Percentiles rank a stretch among this genome's conserved stretches.
Evolutionary conservation across 1,140 invertebrate species (phyloP).

Genomic region (Glomeris maerens): DNA sequence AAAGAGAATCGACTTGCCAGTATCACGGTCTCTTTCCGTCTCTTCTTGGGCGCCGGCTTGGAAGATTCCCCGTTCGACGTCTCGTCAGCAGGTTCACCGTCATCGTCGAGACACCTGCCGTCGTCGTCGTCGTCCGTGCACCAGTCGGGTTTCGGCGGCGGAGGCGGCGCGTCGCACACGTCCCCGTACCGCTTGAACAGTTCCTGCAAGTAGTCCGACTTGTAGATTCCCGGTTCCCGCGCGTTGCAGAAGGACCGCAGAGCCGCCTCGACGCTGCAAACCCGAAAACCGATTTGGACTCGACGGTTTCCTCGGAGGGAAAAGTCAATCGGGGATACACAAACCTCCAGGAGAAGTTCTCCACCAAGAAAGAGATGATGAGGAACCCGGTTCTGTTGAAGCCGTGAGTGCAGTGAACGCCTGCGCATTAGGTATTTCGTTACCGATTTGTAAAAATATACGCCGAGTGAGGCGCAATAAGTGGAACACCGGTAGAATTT

Average conservation of each 20-base stretch:
- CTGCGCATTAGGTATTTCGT: conserved; percentile 24
- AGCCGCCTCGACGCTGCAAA: conserved; percentile 64
- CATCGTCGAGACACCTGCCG: conserved; percentile 15
- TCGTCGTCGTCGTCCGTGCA: conserved; percentile 39
- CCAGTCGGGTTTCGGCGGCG: conserved; percentile 72
- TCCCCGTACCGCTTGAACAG: conserved; percentile 58
- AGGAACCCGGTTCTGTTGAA: conserved; percentile 96
- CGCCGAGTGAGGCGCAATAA: background rate
- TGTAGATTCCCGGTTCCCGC: conserved; percentile 51
- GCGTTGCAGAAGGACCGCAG: conserved; percentile 54
- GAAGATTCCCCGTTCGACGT: no score
- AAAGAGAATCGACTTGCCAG: no score
- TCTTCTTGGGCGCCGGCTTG: no score
- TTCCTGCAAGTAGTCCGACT: conserved; percentile 46
- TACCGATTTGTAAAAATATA: background rate
- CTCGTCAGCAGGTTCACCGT: conserved; percentile 25
- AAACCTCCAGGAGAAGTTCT: conserved; percentile 43
- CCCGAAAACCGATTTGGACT: conserved; percentile 17
- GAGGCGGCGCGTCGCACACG: conserved; percentile 45
- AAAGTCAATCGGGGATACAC: conserved; percentile 3
- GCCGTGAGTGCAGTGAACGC: conserved; percentile 96
- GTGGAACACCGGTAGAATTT: background rate
- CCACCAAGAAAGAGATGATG: conserved; percentile 76
- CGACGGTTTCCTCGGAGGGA: background rate
- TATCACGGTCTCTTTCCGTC: no score